These are phyloP conservation scores for Drosophila leonis DNA, from an alignment of 2,888 invertebrate genomes.

Conservation along the genomic window DNA sequence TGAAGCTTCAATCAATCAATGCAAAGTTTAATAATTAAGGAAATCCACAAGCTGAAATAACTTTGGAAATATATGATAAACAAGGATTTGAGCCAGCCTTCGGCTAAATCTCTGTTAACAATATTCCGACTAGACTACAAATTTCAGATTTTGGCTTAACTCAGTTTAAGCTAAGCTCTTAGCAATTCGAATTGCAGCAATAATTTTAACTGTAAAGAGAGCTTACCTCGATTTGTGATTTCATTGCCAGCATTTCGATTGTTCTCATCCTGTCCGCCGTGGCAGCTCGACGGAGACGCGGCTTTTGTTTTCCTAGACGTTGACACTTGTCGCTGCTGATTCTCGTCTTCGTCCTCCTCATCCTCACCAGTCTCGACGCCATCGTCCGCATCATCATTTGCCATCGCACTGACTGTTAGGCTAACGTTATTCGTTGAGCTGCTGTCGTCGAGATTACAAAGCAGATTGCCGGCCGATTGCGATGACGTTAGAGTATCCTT, in stretches of 20 bases:
- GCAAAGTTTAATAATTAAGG: background rate
- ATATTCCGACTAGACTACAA: background rate
- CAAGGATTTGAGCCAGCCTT: background rate
- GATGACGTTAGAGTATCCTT: slow-evolving; percentile 84
- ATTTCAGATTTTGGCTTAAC: background rate
- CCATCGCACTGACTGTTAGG: slow-evolving; percentile 26
- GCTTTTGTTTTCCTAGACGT: slow-evolving; percentile 61
- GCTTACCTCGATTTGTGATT: slow-evolving; percentile 84
- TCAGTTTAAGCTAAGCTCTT: background rate
- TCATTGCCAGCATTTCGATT: slow-evolving; percentile 85
- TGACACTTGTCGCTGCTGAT: slow-evolving; percentile 61
- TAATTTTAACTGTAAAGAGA: background rate
- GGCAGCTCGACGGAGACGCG: slow-evolving; percentile 54
- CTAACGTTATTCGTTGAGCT: slow-evolving; percentile 47
- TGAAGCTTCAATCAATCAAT: background rate
- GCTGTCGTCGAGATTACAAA: slow-evolving; percentile 62
- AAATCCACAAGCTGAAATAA: too few relatives aligned
- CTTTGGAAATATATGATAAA: background rate
- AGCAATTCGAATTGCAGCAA: background rate
- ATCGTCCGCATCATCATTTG: slow-evolving; percentile 81
- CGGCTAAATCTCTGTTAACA: background rate
- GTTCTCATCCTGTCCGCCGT: slow-evolving; percentile 84
- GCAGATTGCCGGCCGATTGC: slow-evolving; percentile 71
- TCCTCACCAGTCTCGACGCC: slow-evolving; percentile 83
- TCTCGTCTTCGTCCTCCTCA: slow-evolving; percentile 68